phyloP scores from a whole-genome alignment of 2,113 vertebrate species.

The Speoplatyrhinus poulsoni region DNA sequence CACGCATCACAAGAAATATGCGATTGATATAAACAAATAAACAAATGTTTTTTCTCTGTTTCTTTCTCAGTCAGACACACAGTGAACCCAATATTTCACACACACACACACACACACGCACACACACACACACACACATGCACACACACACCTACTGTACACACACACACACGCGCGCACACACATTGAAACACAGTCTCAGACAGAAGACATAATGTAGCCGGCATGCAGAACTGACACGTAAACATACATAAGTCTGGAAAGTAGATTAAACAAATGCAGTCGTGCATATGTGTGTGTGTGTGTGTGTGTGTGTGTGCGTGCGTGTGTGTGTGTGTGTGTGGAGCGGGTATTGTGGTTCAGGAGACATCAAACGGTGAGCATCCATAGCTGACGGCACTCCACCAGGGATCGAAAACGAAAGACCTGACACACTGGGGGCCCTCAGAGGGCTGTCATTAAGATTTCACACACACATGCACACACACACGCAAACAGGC shows the following conservation, averaged over 20 bases:
- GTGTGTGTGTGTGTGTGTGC: constrained; percentile 7
- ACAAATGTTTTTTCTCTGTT: neutral
- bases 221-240: neutral
- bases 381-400: constrained; percentile 50
- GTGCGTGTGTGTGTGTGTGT: constrained; percentile 10
- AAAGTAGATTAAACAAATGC: constrained; percentile 21
- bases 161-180: no score
- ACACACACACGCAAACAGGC: constrained; percentile 8
- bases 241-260: neutral
- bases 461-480: constrained; percentile 45
- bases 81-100: no score
- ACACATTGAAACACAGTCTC: no score
- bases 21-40: neutral
- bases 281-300: neutral
- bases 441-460: constrained; percentile 56
- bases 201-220: neutral
- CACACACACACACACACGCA: no score
- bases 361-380: constrained; percentile 51
- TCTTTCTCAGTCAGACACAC: no score
- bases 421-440: constrained; percentile 41
- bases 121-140: no score
- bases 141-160: no score
- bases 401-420: constrained; percentile 42
- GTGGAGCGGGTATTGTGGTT: constrained; percentile 14
- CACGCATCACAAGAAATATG: no score